Conservation (phyloP, 2,797 vertebrate genomes). For the Brachyrhaphis roseni region DNA sequence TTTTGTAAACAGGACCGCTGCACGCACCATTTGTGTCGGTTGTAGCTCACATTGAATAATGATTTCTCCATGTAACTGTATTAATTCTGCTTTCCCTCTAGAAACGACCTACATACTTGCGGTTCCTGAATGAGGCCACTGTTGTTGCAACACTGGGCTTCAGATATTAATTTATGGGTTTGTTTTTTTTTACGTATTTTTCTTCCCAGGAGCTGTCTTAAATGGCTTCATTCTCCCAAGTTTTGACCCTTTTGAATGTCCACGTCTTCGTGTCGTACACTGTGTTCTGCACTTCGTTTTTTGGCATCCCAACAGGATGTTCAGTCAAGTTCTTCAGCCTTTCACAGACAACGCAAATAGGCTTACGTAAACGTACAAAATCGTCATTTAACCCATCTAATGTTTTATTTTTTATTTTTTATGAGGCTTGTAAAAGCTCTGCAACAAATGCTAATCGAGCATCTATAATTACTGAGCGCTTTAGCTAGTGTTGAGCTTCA, state of each 20-base stretch:
- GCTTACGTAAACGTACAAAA: neutral
- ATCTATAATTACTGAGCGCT: neutral
- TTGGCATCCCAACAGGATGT: constrained; percentile 1
- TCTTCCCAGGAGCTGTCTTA: neutral
- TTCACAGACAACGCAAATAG: neutral
- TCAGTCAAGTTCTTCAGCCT: neutral
- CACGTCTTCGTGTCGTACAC: neutral
- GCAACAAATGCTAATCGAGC: neutral
- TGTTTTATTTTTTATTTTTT: neutral
- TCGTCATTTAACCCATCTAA: neutral
- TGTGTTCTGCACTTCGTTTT: constrained; percentile 11
- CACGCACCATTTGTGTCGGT: constrained; percentile 9
- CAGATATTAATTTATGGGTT: neutral
- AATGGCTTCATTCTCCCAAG: constrained; percentile 8
- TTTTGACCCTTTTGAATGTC: constrained; percentile 14
- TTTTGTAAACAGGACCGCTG: neutral
- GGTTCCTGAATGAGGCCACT: constrained; percentile 41
- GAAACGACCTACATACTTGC: constrained; percentile 32
- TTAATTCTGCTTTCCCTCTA: neutral
- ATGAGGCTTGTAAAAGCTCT: neutral
- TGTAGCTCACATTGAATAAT: constrained; percentile 22
- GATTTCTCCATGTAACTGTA: constrained; percentile 22
- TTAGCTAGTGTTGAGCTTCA: neutral
- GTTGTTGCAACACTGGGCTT: constrained; percentile 22
- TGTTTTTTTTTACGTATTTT: too few relatives aligned